These are phyloP conservation scores for Stomorhina lunata DNA, from an alignment of 2,888 invertebrate genomes.

Conservation along the genomic window DNA sequence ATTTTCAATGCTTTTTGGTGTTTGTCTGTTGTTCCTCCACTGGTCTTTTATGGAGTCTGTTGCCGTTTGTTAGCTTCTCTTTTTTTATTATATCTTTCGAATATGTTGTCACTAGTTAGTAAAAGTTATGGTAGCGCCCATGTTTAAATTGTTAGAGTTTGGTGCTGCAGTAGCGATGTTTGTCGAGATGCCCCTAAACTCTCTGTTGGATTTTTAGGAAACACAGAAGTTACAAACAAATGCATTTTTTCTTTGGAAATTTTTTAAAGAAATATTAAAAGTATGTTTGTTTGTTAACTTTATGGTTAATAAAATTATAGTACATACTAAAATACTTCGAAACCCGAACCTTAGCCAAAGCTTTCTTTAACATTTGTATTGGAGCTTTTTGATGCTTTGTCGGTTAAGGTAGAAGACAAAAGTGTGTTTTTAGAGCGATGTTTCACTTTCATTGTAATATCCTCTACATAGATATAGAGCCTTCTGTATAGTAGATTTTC, in stretches of 20 bases:
- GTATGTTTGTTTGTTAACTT: slow-evolving; percentile 26
- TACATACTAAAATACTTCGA: not conserved
- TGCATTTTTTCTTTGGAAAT: slow-evolving; percentile 10
- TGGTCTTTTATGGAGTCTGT: not conserved
- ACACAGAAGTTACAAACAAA: too few species aligned
- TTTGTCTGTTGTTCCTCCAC: not conserved
- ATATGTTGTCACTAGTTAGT: slow-evolving; percentile 47
- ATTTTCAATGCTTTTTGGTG: not conserved
- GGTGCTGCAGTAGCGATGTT: slow-evolving; percentile 14
- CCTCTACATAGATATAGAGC: too few species aligned
- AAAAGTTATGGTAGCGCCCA: slow-evolving; percentile 47
- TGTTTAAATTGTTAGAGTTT: slow-evolving; percentile 22
- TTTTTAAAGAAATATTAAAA: too few species aligned
- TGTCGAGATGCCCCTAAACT: slow-evolving; percentile 31
- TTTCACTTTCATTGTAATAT: slow-evolving; percentile 50
- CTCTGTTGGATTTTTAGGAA: slow-evolving; percentile 29
- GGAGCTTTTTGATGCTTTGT: slow-evolving; percentile 64
- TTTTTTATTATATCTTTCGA: not conserved
- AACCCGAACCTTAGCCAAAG: slow-evolving; percentile 31
- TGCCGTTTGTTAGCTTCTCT: not conserved
- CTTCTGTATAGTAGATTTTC: too few species aligned
- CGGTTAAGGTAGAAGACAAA: slow-evolving; percentile 66
- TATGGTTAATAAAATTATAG: not conserved
- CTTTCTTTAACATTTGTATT: slow-evolving; percentile 47
- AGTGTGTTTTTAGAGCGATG: slow-evolving; percentile 54